Percentiles rank a stretch among this genome's conserved stretches.
Evolutionary conservation across 1,140 invertebrate species (phyloP).

Genomic region (Drosophila malerkotliana): DNA sequence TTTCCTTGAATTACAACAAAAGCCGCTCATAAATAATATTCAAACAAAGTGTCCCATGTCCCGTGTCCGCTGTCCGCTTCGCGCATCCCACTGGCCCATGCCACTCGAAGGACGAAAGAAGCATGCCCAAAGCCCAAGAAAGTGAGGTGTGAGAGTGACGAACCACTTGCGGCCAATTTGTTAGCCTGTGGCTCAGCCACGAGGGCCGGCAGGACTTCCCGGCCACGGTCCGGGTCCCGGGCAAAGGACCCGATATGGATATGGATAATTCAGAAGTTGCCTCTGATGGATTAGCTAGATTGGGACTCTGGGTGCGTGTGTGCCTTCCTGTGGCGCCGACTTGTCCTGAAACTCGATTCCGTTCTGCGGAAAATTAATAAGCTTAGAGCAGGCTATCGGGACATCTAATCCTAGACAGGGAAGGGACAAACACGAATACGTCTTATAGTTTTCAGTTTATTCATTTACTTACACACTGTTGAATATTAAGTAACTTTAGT

Average conservation of each 20-base stretch:
- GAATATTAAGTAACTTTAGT: no score
- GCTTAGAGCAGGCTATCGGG: constrained; percentile 38
- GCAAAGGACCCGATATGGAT: constrained; percentile 28
- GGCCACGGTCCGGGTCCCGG: background rate
- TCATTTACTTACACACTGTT: no score
- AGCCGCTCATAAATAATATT: constrained; percentile 77
- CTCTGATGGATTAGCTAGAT: constrained; percentile 52
- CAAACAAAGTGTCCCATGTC: constrained; percentile 76
- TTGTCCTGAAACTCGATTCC: constrained; percentile 25
- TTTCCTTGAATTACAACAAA: constrained; percentile 80
- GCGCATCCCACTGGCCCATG: constrained; percentile 19
- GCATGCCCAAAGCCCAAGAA: background rate
- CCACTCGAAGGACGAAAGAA: constrained; percentile 1
- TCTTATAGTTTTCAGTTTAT: no score
- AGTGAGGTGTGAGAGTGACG: constrained; percentile 37
- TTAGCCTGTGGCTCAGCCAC: constrained; percentile 9
- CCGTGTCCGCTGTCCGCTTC: constrained; percentile 17
- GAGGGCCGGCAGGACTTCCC: background rate
- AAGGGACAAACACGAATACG: no score
- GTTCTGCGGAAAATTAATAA: constrained; percentile 41
- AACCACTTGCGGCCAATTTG: constrained; percentile 43
- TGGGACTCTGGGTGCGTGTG: constrained; percentile 25
- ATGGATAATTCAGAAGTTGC: constrained; percentile 42
- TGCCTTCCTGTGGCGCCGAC: constrained; percentile 16
- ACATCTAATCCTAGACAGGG: constrained; percentile 4